phyloP scores from a whole-genome alignment of 2,113 vertebrate genomes.

The Podarcis cretensis region DNA sequence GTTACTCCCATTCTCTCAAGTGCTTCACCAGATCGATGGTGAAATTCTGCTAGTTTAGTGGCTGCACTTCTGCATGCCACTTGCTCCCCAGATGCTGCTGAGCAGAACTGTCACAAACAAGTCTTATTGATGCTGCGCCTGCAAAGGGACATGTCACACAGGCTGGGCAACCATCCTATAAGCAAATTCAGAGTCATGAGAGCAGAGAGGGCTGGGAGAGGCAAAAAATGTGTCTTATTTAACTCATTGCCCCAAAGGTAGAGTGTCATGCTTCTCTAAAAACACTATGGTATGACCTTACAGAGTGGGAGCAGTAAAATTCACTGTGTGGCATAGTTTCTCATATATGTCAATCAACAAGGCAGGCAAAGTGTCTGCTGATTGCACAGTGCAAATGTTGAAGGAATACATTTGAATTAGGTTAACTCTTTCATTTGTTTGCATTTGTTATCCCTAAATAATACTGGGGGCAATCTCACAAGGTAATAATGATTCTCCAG shows the following conservation, averaged over 20 bases:
- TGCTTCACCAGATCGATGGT: slow-evolving; percentile 67
- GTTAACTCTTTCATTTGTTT: no score
- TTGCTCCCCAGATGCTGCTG: slow-evolving; percentile 48
- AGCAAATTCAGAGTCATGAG: neutral
- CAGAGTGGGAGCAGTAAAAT: no score
- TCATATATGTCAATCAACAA: no score
- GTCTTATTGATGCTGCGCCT: slow-evolving; percentile 46
- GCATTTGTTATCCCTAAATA: no score
- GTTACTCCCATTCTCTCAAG: slow-evolving; percentile 73
- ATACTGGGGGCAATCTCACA: no score
- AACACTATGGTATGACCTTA: no score
- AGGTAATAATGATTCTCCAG: no score
- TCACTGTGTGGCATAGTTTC: no score
- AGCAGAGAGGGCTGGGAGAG: neutral
- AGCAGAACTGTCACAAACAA: slow-evolving; percentile 40
- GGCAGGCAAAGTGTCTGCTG: no score
- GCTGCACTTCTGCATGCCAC: slow-evolving; percentile 25
- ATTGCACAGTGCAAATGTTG: no score
- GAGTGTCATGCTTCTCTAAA: no score
- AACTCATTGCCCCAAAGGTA: neutral
- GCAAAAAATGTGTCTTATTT: neutral
- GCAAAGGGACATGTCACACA: neutral
- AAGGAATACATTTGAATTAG: no score
- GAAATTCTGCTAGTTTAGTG: slow-evolving; percentile 54
- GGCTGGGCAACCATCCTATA: neutral